Percentiles rank a stretch among this genome's conserved stretches.
These are phyloP conservation scores for Macrophya annulata DNA, from an alignment of 2,888 invertebrate genomes.

Conservation along the genomic window DNA sequence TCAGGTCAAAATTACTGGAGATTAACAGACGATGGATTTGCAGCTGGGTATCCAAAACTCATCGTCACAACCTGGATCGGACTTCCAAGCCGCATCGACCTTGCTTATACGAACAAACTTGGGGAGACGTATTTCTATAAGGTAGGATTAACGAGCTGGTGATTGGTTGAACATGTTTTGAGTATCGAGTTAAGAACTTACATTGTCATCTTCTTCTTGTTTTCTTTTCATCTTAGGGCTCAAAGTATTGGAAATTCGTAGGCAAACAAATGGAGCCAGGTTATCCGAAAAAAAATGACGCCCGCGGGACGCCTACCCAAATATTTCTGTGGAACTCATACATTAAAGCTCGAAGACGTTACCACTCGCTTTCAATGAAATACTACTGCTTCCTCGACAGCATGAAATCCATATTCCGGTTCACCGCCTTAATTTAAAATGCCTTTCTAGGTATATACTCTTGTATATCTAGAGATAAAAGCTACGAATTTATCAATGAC, in stretches of 20 bases:
- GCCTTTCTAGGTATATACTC: too few relatives aligned
- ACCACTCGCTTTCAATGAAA: not conserved
- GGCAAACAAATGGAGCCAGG: not conserved
- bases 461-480: too few relatives aligned
- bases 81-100: not conserved
- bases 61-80: not conserved
- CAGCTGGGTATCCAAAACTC: not conserved
- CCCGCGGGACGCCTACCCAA: not conserved
- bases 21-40: not conserved
- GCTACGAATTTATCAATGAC: not conserved
- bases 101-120: not conserved
- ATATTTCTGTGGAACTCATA: not conserved
- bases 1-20: not conserved
- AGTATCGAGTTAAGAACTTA: not conserved
- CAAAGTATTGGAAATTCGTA: not conserved
- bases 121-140: not conserved
- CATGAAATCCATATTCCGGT: not conserved
- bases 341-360: accelerated
- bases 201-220: not conserved
- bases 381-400: not conserved
- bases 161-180: not conserved
- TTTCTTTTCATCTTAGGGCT: not conserved
- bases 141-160: not conserved
- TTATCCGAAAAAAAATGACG: not conserved
- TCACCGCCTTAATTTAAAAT: not conserved